Evolutionary conservation across 2,888 invertebrate species (phyloP), one percentile per base, ranked within the genome.

Genomic region (Rhagonycha lutea): DNA sequence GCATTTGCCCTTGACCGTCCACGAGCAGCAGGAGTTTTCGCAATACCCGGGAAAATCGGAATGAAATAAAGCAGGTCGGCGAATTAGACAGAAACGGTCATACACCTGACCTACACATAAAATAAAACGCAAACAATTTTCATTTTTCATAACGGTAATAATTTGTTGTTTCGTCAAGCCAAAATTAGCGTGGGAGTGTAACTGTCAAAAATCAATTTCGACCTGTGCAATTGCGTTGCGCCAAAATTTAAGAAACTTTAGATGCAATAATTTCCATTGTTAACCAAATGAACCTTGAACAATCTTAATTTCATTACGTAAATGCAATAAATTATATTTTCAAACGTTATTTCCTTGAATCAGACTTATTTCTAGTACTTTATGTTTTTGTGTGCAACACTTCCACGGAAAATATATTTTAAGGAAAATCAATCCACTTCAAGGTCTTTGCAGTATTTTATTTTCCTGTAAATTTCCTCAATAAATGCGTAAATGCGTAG

Each of bases 1-100:
- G 68, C 73, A 47, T 70, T 68, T 76, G 79, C 68, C 79, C 79
- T 79, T 79, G 79, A 79, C 79, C 79, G 79, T 74, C 77, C 79
- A 77, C 79, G 79, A 74, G 79, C 73, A 60, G 76, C 47, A n/a
- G 47, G 76, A 75, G 71, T 70, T 74, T 76, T 76, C 76, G 77
- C 75, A 79, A 75, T 75, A 75, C 76, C 72, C 71, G 73, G 77
- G 78, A 76, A 78, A 70, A 69, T 71, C 69, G 63, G 68, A 67
- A 68, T 68, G 62, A 70, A 70, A 65, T 47, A 47, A 47, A 47
- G 47, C 69, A 62, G 62, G 61, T 68, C 60, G n/a, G 68, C 28
- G 7, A n/a, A 68, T 67, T 74, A 70, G 68, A 72, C 32, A 28
- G 23, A 63, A 72, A 75, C 65, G 71, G 68, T 47, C 47, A n/a